Evolutionary conservation across 2,113 vertebrate genomes (phyloP).

Genomic region (Muntiacus reevesi): DNA sequence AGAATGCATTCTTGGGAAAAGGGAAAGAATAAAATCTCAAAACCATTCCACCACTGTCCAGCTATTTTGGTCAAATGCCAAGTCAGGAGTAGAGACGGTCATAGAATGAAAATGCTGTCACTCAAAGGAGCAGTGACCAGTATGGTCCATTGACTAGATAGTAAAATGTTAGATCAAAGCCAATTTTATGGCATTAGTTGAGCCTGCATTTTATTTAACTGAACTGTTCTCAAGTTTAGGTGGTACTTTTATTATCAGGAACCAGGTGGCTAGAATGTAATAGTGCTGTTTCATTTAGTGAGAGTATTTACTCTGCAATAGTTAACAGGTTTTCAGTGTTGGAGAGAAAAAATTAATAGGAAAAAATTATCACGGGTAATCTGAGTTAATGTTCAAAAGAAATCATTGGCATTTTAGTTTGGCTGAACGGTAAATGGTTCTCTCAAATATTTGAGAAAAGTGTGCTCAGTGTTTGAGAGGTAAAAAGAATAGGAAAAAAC

Average conservation of each 20-base stretch:
- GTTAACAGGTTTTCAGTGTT: background rate
- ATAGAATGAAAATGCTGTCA: background rate
- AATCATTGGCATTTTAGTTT: background rate
- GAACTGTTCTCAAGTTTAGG: background rate
- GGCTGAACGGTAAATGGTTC: background rate
- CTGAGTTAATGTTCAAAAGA: slow-evolving; percentile 11
- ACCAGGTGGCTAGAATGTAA: background rate
- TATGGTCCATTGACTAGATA: background rate
- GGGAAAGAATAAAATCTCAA: background rate
- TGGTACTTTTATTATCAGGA: background rate
- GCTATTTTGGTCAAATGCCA: background rate
- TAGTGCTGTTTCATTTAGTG: background rate
- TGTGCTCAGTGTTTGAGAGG: background rate
- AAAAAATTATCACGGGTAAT: background rate
- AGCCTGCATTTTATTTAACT: background rate
- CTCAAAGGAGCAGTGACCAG: background rate
- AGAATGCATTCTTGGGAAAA: background rate
- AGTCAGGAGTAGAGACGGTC: background rate
- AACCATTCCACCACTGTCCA: background rate
- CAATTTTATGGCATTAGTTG: background rate
- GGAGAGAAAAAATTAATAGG: background rate
- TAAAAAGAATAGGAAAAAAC: slow-evolving; percentile 2
- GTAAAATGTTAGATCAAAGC: background rate
- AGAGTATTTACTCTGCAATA: background rate
- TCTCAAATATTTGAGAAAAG: background rate